Conservation (phyloP, 2,797 vertebrate species). For the Sebastes hopkinsi region DNA sequence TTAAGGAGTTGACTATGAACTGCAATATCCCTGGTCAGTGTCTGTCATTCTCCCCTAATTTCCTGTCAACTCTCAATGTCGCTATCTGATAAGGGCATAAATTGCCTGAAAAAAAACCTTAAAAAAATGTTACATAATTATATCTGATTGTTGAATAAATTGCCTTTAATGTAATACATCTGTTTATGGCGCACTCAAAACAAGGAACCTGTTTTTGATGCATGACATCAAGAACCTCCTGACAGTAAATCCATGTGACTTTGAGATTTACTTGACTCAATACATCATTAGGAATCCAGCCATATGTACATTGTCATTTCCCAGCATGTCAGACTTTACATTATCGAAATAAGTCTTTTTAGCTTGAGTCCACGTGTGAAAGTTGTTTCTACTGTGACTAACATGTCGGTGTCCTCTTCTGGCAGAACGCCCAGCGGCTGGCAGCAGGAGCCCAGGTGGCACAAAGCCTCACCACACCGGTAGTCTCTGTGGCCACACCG, state of each 20-base stretch:
- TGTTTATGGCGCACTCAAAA: constrained; percentile 9
- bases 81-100: neutral
- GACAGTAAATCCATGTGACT: constrained; percentile 56
- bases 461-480: constrained; percentile 94
- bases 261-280: constrained; percentile 54
- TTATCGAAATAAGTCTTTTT: neutral
- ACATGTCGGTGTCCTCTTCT: constrained; percentile 49
- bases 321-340: constrained; percentile 63
- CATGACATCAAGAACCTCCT: constrained; percentile 51
- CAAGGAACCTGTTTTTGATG: constrained; percentile 55
- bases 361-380: neutral
- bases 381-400: constrained; percentile 1
- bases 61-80: neutral
- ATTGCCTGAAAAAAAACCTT: neutral
- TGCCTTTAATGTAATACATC: constrained; percentile 76
- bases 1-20: neutral
- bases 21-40: neutral
- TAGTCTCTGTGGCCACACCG: constrained; percentile 96
- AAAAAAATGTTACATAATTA: neutral
- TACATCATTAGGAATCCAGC: constrained; percentile 43
- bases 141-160: constrained; percentile 15
- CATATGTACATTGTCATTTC: constrained; percentile 58
- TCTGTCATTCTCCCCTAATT: neutral
- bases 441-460: constrained; percentile 89
- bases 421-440: constrained; percentile 92